Conservation (phyloP, 2,888 invertebrate genomes). For the Parnassius glacialis region DNA sequence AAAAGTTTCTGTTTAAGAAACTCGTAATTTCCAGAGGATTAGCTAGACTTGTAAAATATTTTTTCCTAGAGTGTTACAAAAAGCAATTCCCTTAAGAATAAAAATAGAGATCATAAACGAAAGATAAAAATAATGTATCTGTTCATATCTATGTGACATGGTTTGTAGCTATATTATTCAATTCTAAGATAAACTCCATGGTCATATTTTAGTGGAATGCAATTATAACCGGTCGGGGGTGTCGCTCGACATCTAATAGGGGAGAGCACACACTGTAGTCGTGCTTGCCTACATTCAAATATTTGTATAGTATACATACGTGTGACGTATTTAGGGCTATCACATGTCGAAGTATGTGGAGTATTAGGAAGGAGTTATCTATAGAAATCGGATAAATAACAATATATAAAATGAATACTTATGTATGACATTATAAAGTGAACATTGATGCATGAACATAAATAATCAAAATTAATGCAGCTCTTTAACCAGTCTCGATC, state of each 20-base stretch:
- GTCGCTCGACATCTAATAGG: slow-evolving; percentile 53
- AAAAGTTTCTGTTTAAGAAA: no score
- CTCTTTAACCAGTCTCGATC: no score
- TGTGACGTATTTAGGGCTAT: slow-evolving; percentile 51
- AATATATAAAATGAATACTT: no score
- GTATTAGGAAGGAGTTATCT: not conserved
- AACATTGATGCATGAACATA: no score
- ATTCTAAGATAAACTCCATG: slow-evolving; percentile 32
- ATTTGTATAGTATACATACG: slow-evolving; percentile 42
- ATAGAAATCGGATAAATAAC: no score
- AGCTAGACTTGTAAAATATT: not conserved
- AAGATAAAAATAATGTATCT: slow-evolving; percentile 22
- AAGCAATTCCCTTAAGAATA: slow-evolving; percentile 7
- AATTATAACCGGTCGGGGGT: slow-evolving; percentile 70
- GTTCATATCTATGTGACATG: slow-evolving; percentile 13
- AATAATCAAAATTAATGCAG: no score
- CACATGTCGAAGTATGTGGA: slow-evolving; percentile 21
- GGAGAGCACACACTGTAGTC: slow-evolving; percentile 51
- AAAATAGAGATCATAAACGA: slow-evolving; percentile 12
- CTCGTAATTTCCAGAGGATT: no score
- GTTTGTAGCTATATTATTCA: slow-evolving; percentile 24
- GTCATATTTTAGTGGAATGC: slow-evolving; percentile 78
- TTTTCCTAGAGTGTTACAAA: slow-evolving; percentile 7
- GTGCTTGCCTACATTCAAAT: slow-evolving; percentile 59
- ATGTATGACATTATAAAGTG: no score